Base-by-base conservation (phyloP, 2,797 vertebrate genomes). In the Periparus ater region DNA sequence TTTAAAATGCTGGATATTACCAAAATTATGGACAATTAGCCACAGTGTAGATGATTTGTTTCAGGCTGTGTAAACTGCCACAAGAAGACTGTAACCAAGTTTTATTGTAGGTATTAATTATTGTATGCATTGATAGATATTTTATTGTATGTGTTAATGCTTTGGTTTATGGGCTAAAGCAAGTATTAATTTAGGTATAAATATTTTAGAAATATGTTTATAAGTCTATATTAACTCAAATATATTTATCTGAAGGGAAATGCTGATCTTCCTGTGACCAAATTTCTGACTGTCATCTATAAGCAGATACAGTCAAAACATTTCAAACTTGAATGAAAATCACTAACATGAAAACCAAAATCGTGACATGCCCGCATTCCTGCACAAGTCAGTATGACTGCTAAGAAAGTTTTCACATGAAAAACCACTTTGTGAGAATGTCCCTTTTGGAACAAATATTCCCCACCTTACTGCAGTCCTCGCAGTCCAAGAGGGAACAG, bases 391-490 rank as follows among this genome's bases (percentile, higher is more conserved):
- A 63, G 12, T 12, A 50, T 38, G 34, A 67, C 8, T 3, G 1
- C 27, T 42, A 34, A 67, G 22, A 63, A 7, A 38, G 26, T 8
- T 80, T 77, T 45, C 2, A 4, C 16, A 16, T 36, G 17, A 63
- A 77, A 65, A 51, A 2, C 0, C 22, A 42, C 38, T 51, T 50
- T 15, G 27, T 54, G 54, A 57, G 6, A 40, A 32, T 5, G 40
- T 27, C 23, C 19, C 9, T 75, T 84, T 36, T 11, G 29, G 11
- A 63, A 6, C 7, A 77, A 63, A 44, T 13, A 9, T 18, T 60
- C 48, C 44, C 11, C 17, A 6, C 16, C 5, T 50, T 5, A 11
- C 10, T 6, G 55, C 0, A 0, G 20, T 7, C n/a, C 44, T 45
- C 5, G 0, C 34, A 61, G 27, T 3, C 22, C 54, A 15, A 30